These are phyloP conservation scores for Pseudomugil tenellus DNA, from an alignment of 2,797 vertebrate genomes.

Conservation along the genomic window DNA sequence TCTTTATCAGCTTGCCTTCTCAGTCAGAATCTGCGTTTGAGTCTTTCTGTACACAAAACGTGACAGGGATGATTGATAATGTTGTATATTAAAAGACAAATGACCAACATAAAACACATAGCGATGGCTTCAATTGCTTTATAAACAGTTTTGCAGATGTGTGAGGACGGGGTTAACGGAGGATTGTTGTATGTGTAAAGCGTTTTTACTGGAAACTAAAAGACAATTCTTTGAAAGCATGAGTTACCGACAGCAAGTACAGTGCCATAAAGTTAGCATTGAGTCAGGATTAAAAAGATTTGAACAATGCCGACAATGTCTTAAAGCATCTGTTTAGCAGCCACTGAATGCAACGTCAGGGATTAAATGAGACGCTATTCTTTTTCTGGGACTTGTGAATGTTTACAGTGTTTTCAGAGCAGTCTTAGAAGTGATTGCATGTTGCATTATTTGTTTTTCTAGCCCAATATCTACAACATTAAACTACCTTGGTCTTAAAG, in stretches of 20 bases:
- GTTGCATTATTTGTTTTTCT: neutral
- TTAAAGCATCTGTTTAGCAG: neutral
- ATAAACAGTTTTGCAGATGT: neutral
- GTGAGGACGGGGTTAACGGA: neutral
- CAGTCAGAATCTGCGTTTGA: neutral
- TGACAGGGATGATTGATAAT: neutral
- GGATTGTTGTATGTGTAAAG: neutral
- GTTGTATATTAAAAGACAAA: neutral
- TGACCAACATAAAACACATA: neutral
- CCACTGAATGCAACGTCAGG: neutral
- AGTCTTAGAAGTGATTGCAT: neutral
- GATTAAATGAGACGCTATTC: neutral
- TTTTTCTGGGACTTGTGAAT: neutral
- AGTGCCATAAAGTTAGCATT: neutral
- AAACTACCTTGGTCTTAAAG: neutral
- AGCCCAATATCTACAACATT: neutral
- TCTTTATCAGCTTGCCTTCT: neutral
- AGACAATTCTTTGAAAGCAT: neutral
- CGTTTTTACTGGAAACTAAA: neutral
- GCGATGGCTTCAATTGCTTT: neutral
- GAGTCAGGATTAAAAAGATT: neutral
- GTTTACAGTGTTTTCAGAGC: neutral
- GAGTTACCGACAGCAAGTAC: neutral
- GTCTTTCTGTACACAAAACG: neutral
- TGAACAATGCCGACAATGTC: neutral